These are phyloP conservation scores for Mesaphorura yosii DNA, from an alignment of 1,140 invertebrate genomes.

Conservation along the genomic window DNA sequence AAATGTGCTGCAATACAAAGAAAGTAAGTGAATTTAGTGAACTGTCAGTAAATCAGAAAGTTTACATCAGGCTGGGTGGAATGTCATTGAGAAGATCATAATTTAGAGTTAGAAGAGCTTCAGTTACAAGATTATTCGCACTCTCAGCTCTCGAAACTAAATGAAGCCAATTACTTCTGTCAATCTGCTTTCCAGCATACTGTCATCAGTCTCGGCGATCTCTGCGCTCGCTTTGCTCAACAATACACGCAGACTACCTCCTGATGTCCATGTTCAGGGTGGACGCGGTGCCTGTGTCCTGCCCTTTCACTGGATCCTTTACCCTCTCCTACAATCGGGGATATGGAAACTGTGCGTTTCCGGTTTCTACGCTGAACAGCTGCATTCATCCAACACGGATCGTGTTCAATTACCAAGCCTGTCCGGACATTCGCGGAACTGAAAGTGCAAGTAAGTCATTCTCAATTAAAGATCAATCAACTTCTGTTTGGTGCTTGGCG, in stretches of 20 bases:
- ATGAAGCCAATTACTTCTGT: conserved; percentile 3
- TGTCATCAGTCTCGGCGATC: conserved; percentile 57
- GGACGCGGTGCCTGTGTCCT: conserved; percentile 61
- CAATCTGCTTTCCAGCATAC: conserved; percentile 51
- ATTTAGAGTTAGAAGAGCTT: no score
- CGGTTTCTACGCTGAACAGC: conserved; percentile 62
- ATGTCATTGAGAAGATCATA: conserved; percentile 47
- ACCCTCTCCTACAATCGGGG: conserved; percentile 73
- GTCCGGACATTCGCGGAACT: conserved; percentile 71
- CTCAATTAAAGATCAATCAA: conserved; percentile 49
- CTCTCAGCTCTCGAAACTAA: no score
- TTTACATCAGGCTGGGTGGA: conserved; percentile 48
- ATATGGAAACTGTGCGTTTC: conserved; percentile 60
- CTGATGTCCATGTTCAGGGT: conserved; percentile 78
- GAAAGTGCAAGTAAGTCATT: conserved; percentile 40
- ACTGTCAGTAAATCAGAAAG: neutral
- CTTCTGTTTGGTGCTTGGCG: conserved; percentile 48
- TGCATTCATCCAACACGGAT: conserved; percentile 69
- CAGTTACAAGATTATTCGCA: no score
- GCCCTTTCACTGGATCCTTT: conserved; percentile 65
- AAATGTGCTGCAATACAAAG: conserved; percentile 56
- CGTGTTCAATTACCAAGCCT: conserved; percentile 78
- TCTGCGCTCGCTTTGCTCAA: conserved; percentile 62
- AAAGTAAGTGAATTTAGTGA: conserved; percentile 42
- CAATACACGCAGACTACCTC: conserved; percentile 73